A percentile compares a stretch with the other conserved stretches of the same genome.
These are phyloP conservation scores for Oryctes rhinoceros DNA, from an alignment of 1,140 invertebrate genomes.

Conservation along the genomic window DNA sequence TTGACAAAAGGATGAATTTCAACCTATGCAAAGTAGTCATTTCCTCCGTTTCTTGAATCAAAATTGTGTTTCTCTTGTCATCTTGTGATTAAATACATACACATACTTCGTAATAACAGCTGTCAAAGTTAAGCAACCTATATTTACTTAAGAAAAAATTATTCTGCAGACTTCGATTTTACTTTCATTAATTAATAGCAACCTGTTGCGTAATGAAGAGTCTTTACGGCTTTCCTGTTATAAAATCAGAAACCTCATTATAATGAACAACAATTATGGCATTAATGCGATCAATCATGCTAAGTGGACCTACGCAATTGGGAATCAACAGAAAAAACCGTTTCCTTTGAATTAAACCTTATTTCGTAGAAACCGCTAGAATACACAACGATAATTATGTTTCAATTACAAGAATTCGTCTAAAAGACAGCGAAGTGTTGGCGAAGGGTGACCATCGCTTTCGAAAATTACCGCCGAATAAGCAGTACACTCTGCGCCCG, in stretches of 20 bases:
- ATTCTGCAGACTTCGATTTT: too few relatives aligned
- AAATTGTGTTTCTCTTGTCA: too few relatives aligned
- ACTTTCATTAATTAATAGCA: background rate
- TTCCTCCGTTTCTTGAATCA: too few relatives aligned
- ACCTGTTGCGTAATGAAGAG: background rate
- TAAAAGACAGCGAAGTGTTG: background rate
- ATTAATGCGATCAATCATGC: background rate
- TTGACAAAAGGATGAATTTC: too few relatives aligned
- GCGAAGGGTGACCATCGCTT: background rate
- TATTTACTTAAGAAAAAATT: too few relatives aligned
- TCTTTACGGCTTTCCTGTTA: too few relatives aligned
- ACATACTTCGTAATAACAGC: too few relatives aligned
- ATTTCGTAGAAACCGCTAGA: background rate
- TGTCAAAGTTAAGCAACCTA: too few relatives aligned
- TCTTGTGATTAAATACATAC: too few relatives aligned
- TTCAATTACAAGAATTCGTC: background rate
- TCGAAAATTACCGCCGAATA: slow-evolving; percentile 14
- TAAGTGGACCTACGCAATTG: background rate
- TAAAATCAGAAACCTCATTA: background rate
- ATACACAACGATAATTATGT: slow-evolving; percentile 8
- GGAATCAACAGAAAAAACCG: background rate
- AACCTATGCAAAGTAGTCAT: too few relatives aligned
- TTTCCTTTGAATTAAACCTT: background rate
- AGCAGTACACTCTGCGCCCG: background rate
- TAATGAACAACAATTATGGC: background rate